phyloP scores from a whole-genome alignment of 2,113 vertebrate species.

The Lichenostomus cassidix region DNA sequence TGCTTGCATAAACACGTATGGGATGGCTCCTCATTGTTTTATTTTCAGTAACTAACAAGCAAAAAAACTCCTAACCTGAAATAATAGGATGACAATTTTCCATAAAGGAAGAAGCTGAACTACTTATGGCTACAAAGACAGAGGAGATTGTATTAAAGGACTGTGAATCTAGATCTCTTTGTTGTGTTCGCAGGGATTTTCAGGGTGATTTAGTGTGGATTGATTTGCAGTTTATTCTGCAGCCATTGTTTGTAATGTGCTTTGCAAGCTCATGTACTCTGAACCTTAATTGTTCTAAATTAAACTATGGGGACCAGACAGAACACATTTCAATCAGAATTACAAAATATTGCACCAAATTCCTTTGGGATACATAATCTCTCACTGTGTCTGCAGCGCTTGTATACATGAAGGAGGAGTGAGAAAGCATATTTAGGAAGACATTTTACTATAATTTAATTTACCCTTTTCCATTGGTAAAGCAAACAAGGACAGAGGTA shows the following conservation, averaged over 20 bases:
- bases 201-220: slow-evolving; percentile 80
- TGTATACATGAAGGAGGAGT: slow-evolving; percentile 53
- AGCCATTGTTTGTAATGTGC: slow-evolving; percentile 81
- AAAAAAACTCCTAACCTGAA: neutral
- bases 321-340: slow-evolving; percentile 79
- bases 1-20: neutral
- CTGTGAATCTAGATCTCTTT: slow-evolving; percentile 62
- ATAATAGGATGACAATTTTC: slow-evolving; percentile 24
- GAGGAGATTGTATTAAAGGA: slow-evolving; percentile 51
- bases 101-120: slow-evolving; percentile 28
- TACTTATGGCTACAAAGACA: slow-evolving; percentile 36
- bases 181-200: slow-evolving; percentile 73
- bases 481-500: slow-evolving; percentile 39
- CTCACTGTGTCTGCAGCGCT: slow-evolving; percentile 19
- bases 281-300: slow-evolving; percentile 84
- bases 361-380: slow-evolving; percentile 67
- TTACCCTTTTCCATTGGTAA: slow-evolving; percentile 54
- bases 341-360: slow-evolving; percentile 77
- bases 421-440: slow-evolving; percentile 63
- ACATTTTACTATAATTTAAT: slow-evolving; percentile 62
- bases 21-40: neutral
- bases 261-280: slow-evolving; percentile 81
- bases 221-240: slow-evolving; percentile 81
- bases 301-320: slow-evolving; percentile 79
- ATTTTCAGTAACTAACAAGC: slow-evolving; percentile 6